Percentiles rank a stretch among this genome's conserved stretches.
phyloP scores from a whole-genome alignment of 2,888 invertebrate genomes.

The Ganaspis brasiliensis region DNA sequence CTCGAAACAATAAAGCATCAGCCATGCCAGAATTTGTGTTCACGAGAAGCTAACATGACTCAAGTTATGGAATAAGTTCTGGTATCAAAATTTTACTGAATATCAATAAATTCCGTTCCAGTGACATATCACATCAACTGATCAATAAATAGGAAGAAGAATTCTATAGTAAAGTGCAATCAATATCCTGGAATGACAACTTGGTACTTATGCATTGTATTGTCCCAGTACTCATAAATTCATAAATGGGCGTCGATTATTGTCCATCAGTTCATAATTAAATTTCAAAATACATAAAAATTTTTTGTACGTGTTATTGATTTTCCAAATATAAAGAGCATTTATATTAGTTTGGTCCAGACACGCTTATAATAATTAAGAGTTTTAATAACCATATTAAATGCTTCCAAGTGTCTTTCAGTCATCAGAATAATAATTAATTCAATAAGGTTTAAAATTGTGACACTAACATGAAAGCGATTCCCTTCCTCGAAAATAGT shows the following conservation, averaged over 20 bases:
- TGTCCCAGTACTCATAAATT: neutral
- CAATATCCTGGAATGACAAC: neutral
- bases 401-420: neutral
- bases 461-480: too few relatives aligned
- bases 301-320: neutral
- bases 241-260: conserved; percentile 8
- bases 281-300: conserved; percentile 5
- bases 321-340: neutral
- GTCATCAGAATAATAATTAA: neutral
- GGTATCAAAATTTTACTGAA: too few relatives aligned
- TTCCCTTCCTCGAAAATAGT: too few relatives aligned
- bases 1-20: too few relatives aligned
- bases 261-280: neutral
- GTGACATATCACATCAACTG: too few relatives aligned
- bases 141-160: too few relatives aligned
- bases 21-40: too few relatives aligned
- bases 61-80: too few relatives aligned
- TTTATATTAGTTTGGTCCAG: neutral
- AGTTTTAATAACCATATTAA: conserved; percentile 12
- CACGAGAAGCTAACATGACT: too few relatives aligned
- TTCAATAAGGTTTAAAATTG: neutral
- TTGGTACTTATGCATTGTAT: neutral
- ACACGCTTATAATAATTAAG: neutral
- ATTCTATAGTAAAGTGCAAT: too few relatives aligned
- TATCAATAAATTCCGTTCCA: too few relatives aligned